Conservation (phyloP, 2,113 vertebrate species). For the Clupea harengus region DNA sequence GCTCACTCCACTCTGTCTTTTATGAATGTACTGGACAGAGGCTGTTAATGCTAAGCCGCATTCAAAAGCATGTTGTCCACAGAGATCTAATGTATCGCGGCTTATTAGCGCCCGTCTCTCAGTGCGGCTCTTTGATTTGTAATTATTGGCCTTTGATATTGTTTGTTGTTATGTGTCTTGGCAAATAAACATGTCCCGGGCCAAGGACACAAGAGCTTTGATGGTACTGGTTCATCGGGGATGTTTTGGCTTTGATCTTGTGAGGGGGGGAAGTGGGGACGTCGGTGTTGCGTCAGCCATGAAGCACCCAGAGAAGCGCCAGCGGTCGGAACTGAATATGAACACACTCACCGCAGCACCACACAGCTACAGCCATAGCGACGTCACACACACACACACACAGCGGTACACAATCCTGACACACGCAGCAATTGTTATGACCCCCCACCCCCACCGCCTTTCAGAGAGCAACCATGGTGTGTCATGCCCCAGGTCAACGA, state of each 20-base stretch:
- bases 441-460: not conserved
- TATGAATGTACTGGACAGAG: not conserved
- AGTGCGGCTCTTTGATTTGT: not conserved
- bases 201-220: not conserved
- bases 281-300: not conserved
- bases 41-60: not conserved
- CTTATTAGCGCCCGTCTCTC: not conserved
- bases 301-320: not conserved
- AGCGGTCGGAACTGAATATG: not conserved
- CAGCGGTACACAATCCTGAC: not conserved
- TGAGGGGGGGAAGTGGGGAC: not conserved
- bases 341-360: not conserved
- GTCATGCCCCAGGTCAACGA: not conserved
- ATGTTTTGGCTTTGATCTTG: not conserved
- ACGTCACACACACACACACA: not conserved
- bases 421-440: not conserved
- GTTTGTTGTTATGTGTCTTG: not conserved
- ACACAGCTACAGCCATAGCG: not conserved
- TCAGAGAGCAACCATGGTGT: not conserved
- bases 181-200: not conserved
- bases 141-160: conserved; percentile 14
- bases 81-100: not conserved
- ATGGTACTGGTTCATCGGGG: not conserved
- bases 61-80: not conserved
- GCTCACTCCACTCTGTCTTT: not conserved